Evolutionary conservation across 92 coral and sea anemone genomes (phyloP).

Genomic region (Pocillopora meandrina): DNA sequence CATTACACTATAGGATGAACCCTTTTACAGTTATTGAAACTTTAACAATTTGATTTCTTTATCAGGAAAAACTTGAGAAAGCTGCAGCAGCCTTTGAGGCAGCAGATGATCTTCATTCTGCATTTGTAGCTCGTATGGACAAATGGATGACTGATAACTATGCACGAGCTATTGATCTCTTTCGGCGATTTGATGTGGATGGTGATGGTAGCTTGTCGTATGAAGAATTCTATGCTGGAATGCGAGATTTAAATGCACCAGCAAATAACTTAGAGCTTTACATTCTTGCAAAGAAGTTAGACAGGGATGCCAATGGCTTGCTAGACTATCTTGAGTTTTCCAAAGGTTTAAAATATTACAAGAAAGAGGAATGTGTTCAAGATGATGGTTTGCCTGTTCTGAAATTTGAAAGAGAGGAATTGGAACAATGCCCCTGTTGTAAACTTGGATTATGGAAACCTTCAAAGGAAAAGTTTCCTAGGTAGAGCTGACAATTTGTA

Average conservation of each 20-base stretch:
- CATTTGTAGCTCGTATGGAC: slow-evolving; percentile 96
- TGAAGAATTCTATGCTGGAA: slow-evolving; percentile 98
- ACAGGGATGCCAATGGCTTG: slow-evolving; percentile 82
- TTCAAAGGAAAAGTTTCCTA: slow-evolving; percentile 79
- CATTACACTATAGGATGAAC: too few species aligned
- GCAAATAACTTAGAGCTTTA: slow-evolving; percentile 92
- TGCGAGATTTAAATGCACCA: slow-evolving; percentile 96
- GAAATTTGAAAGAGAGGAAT: slow-evolving; percentile 88
- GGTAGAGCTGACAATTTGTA: slow-evolving; percentile 45
- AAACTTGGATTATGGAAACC: slow-evolving; percentile 95
- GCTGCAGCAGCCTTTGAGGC: slow-evolving; percentile 97
- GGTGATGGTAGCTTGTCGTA: slow-evolving; percentile 96
- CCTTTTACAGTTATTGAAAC: too few species aligned
- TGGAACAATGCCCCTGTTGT: slow-evolving; percentile 96
- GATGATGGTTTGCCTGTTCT: slow-evolving; percentile 86
- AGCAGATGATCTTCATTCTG: slow-evolving; percentile 91
- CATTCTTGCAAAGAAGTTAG: slow-evolving; percentile 92
- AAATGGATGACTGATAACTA: slow-evolving; percentile 98
- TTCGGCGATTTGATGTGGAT: slow-evolving; percentile 94
- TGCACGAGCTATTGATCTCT: slow-evolving; percentile 93
- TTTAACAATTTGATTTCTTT: neutral
- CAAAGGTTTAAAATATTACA: slow-evolving; percentile 88
- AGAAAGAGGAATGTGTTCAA: slow-evolving; percentile 78
- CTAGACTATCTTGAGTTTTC: slow-evolving; percentile 96
- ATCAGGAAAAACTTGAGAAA: slow-evolving; percentile 93